Conservation (phyloP, 2,888 invertebrate genomes). For the Mechanitis messenoides region DNA sequence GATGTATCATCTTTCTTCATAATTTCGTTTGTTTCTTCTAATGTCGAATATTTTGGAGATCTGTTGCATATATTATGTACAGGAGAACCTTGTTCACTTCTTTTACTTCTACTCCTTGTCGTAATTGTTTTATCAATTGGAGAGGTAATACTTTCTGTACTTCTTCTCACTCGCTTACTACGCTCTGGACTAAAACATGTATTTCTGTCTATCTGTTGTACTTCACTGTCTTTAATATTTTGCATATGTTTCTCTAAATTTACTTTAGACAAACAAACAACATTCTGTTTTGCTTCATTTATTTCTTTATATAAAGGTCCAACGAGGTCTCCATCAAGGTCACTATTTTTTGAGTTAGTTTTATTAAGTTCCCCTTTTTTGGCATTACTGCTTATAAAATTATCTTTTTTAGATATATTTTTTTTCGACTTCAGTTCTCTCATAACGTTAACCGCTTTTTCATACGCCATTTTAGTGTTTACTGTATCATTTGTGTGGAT, state of each 20-base stretch:
- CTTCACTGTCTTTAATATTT: background rate
- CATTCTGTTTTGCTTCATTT: constrained; percentile 3
- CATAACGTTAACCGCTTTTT: constrained; percentile 56
- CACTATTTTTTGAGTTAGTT: constrained; percentile 2
- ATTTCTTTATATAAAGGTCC: background rate
- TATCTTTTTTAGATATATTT: constrained; percentile 17
- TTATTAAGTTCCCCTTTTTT: constrained; percentile 7
- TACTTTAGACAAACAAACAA: constrained; percentile 14
- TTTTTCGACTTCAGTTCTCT: constrained; percentile 44
- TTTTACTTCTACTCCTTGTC: constrained; percentile 37
- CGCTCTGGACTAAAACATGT: background rate
- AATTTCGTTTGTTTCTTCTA: background rate
- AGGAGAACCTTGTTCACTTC: constrained; percentile 13
- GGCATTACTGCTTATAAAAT: constrained; percentile 7
- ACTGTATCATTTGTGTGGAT: constrained; percentile 32
- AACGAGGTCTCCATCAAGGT: background rate
- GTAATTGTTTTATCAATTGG: background rate
- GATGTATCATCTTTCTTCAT: constrained; percentile 9
- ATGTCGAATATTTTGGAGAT: background rate
- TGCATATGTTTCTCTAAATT: background rate
- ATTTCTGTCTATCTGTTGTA: background rate
- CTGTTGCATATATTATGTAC: background rate
- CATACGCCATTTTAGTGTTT: constrained; percentile 50
- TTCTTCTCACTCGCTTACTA: background rate
- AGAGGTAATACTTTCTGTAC: background rate